A percentile compares a stretch with the other conserved stretches of the same genome.
phyloP scores from a whole-genome alignment of 2,113 vertebrate species.

The Macroglossus sobrinus region DNA sequence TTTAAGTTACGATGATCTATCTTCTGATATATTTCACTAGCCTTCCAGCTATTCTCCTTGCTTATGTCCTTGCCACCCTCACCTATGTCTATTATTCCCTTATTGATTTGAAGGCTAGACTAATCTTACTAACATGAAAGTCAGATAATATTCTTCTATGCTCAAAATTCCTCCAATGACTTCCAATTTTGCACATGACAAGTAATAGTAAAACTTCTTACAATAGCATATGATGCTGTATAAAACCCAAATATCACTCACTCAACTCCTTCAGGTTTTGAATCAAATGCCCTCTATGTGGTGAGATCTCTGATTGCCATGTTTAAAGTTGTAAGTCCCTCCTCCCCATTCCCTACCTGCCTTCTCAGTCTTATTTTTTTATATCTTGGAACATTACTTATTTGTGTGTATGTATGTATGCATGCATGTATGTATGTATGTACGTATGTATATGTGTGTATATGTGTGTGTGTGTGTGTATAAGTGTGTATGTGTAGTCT shows the following conservation, averaged over 20 bases:
- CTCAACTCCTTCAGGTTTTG: background rate
- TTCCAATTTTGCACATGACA: background rate
- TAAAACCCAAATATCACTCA: background rate
- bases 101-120: background rate
- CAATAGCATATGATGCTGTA: background rate
- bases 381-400: background rate
- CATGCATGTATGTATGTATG: no score
- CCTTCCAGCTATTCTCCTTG: background rate
- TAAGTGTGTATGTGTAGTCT: no score
- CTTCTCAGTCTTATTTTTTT: constrained; percentile 22
- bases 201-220: background rate
- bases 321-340: background rate
- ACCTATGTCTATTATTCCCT: background rate
- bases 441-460: no score
- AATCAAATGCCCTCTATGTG: background rate
- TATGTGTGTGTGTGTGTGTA: no score
- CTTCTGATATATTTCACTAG: background rate
- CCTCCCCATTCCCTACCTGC: background rate
- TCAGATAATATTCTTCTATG: background rate
- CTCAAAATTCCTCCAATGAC: background rate
- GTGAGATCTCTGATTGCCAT: background rate
- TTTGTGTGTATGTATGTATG: no score
- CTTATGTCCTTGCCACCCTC: background rate
- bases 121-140: constrained; percentile 30
- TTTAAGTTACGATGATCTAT: background rate